Base-by-base conservation (phyloP, 1,140 invertebrate species). In the Anadara kagoshimensis region DNA sequence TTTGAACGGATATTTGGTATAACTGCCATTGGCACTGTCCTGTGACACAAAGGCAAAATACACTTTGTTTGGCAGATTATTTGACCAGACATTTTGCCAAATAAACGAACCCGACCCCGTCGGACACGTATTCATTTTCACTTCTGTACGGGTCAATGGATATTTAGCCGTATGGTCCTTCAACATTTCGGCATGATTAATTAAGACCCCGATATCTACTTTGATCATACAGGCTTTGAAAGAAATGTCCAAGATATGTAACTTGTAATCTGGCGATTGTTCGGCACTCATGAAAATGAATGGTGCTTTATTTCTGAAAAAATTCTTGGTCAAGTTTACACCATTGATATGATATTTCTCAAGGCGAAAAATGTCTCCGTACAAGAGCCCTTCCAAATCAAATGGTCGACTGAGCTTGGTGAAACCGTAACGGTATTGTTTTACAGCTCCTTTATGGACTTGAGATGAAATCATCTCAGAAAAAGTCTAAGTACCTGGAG, bases 1-100 rank as follows among this genome's bases (percentile, higher is more conserved):
- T n/a, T 73, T 62, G 22, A 67, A 73, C 14, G 57, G 64, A 62
- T 74, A 68, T 63, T 69, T 74, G 1, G 58, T 68, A 45, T 74
- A 74, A 29, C 56, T 45, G n/a, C 72, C 72, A 26, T 74, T 74
- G n/a, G 63, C 72, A 18, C 14, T 51, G 1, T 5, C 68, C 51
- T 74, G 65, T 20, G 29, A 58, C 11, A 74, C 29, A 41, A 74
- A 59, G 2, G 47, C 61, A 47, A 74, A 56, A 24, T 56, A 45
- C 7, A 26, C 57, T 64, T 64, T 74, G 18, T 57, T 26, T 5
- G 72, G 72, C 5, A 74, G 7, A 43, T 18, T 56, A 44, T 75
- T 64, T 0, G 73, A 54, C 58, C 58, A 75, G 14, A 75, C 44
- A 20, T 53, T 49, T 24, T 75, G 57, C 66, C 73, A 75, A 18